A percentile compares a stretch with the other conserved stretches of the same genome.
phyloP scores from a whole-genome alignment of 2,113 vertebrate species.

The Monarcha castaneiventris region DNA sequence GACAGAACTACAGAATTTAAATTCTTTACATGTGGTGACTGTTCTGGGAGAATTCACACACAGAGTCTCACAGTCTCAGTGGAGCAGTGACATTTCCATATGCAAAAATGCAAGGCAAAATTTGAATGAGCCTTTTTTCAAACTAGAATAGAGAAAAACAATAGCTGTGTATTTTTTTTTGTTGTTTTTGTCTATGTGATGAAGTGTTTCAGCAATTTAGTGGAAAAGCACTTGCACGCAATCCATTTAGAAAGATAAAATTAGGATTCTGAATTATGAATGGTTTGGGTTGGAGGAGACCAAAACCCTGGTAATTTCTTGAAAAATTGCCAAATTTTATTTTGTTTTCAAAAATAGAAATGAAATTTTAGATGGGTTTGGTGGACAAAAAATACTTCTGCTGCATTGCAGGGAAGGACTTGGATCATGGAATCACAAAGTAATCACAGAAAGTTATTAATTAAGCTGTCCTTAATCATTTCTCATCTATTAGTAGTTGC shows the following conservation, averaged over 20 bases:
- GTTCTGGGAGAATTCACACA: neutral
- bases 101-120: neutral
- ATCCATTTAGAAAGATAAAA: neutral
- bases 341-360: neutral
- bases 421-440: neutral
- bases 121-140: neutral
- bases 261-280: neutral
- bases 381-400: neutral
- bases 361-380: neutral
- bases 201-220: neutral
- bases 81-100: neutral
- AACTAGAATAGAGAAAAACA: neutral
- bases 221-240: rapidly evolving
- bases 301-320: neutral
- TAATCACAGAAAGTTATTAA: neutral
- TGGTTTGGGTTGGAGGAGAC: neutral
- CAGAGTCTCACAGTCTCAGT: neutral
- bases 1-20: neutral
- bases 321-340: neutral
- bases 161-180: neutral
- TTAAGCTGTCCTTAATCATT: neutral
- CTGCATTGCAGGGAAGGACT: neutral
- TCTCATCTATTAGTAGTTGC: neutral
- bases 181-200: neutral
- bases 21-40: neutral